Base-by-base conservation (phyloP, 1,140 invertebrate species). In the Neodiprion pinetum region DNA sequence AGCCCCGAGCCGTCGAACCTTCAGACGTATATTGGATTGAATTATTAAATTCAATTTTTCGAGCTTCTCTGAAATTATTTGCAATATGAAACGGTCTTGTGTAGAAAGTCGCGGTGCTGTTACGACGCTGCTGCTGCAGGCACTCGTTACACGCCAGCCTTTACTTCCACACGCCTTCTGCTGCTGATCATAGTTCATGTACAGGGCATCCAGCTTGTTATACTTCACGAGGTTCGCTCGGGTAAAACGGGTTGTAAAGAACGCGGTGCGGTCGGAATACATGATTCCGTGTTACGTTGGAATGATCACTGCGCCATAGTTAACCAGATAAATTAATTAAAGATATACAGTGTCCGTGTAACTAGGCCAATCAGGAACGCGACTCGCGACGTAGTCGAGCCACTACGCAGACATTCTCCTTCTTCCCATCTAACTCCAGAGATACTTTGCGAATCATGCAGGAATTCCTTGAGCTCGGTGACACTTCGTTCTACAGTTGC, bases 41-140 rank as follows among this genome's bases (percentile, higher is more conserved):
- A 88, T 88, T 88, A 88, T 88, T 88, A 88, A 88, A 88, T 88
- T 88, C 87, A 88, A 88, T 88, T 88, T 88, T 88, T 88, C 86
- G 83, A 88, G 86, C 87, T 21, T 21, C 17, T 88, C 86, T 86
- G 84, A 86, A 82, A 86, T 21, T 84, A 85, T 84, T 85, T 88
- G 82, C 88, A 88, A 87, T 88, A 88, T 88, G 87, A 84, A 88
- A 77, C 28, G 17, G 17, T 12, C 17, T 68, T 68, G 67, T 40
- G 9, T 49, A 61, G 61, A 9, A 78, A 79, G 82, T 83, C 85
- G 17, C 85, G n/a, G 50, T 81, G 81, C 81, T 79, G 85, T 85
- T 84, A 84, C 80, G 79, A 79, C 80, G 67, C 81, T 80, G 84
- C 84, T 83, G 85, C 80, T 79, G 80, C 80, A 67, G 40, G 14